Conservation (phyloP, 1,140 invertebrate species). For the Physella acuta region DNA sequence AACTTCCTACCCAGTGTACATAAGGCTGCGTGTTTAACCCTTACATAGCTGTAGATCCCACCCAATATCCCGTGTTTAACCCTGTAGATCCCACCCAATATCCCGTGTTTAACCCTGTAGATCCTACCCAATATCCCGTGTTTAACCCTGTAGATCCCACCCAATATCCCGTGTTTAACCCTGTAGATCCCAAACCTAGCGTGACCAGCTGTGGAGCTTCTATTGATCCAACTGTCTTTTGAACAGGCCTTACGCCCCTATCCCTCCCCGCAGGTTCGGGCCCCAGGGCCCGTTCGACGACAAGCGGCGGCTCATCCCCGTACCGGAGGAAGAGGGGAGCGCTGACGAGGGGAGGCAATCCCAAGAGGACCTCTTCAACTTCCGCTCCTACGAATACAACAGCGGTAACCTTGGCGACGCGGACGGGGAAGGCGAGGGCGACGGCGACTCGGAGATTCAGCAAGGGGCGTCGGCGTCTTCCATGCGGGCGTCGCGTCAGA, state of each 20-base stretch:
- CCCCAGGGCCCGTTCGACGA: constrained; percentile 27
- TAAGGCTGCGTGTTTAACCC: no score
- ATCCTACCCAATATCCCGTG: no score
- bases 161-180: no score
- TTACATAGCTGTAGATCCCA: no score
- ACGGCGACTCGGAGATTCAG: not conserved
- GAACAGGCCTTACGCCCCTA: constrained; percentile 26
- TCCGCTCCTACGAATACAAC: constrained; percentile 18
- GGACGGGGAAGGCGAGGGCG: constrained; percentile 6
- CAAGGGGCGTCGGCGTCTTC: constrained; percentile 1
- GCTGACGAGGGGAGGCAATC: constrained; percentile 29
- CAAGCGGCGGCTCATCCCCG: constrained; percentile 29
- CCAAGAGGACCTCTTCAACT: constrained; percentile 29
- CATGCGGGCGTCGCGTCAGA: not conserved
- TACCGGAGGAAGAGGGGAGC: constrained; percentile 32
- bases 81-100: no score
- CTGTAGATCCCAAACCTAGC: no score
- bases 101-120: no score
- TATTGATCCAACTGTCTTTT: no score
- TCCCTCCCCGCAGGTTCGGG: constrained; percentile 26
- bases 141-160: no score
- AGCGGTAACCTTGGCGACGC: constrained; percentile 8
- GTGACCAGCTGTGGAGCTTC: no score
- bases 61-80: no score
- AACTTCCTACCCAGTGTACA: no score